Evolutionary conservation across 2,888 invertebrate genomes (phyloP).

Genomic region (Drosophila nr. fundita): DNA sequence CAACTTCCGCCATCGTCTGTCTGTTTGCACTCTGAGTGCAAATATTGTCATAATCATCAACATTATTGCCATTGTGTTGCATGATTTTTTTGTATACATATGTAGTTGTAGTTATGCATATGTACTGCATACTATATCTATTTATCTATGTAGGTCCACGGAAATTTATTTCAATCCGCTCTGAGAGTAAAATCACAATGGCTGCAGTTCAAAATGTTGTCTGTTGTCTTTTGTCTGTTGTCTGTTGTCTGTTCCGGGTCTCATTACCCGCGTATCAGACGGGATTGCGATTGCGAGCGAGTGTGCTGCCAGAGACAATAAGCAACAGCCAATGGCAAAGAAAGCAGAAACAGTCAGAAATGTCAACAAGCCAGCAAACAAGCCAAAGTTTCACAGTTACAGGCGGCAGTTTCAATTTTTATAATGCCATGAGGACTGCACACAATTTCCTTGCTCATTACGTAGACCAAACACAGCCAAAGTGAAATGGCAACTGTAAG

Average conservation of each 20-base stretch:
- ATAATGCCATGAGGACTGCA: slow-evolving; percentile 31
- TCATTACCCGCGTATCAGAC: slow-evolving; percentile 69
- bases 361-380: slow-evolving; percentile 60
- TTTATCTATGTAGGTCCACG: slow-evolving; percentile 20
- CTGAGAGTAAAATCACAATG: slow-evolving; percentile 41
- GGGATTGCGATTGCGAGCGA: slow-evolving; percentile 46
- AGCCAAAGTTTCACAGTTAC: slow-evolving; percentile 47
- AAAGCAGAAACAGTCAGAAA: slow-evolving; percentile 49
- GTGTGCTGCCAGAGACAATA: slow-evolving; percentile 43
- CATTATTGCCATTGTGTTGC: slow-evolving; percentile 64
- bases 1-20: slow-evolving; percentile 65
- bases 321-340: slow-evolving; percentile 43
- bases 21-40: slow-evolving; percentile 63
- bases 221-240: slow-evolving; percentile 28
- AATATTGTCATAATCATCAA: slow-evolving; percentile 80
- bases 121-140: slow-evolving; percentile 14
- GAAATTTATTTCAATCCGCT: slow-evolving; percentile 66
- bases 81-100: slow-evolving; percentile 18
- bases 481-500: slow-evolving; percentile 42
- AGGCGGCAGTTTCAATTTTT: slow-evolving; percentile 58
- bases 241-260: slow-evolving; percentile 34
- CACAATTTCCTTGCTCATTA: slow-evolving; percentile 69
- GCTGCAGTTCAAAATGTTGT: slow-evolving; percentile 58
- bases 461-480: slow-evolving; percentile 52
- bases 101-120: slow-evolving; percentile 32